These are phyloP conservation scores for Coptodon rendalli DNA, from an alignment of 2,113 vertebrate species.

Conservation along the genomic window DNA sequence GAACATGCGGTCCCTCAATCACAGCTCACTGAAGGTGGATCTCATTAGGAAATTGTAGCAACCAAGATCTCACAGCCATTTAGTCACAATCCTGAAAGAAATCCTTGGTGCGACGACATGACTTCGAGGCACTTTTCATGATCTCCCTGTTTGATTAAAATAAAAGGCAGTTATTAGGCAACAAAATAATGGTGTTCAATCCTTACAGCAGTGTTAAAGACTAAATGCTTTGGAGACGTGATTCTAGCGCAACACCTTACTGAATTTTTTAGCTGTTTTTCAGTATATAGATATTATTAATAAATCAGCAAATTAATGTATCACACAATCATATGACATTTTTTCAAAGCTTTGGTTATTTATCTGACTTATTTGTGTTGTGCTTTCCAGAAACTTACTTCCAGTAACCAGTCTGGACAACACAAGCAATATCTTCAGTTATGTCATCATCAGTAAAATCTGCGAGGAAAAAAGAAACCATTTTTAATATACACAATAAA, in stretches of 20 bases:
- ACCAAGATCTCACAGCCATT: neutral
- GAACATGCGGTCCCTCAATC: neutral
- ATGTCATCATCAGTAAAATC: neutral
- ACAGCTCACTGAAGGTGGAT: neutral
- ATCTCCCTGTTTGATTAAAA: neutral
- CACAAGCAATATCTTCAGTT: slow-evolving; percentile 34
- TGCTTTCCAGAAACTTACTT: slow-evolving; percentile 8
- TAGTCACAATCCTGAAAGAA: neutral
- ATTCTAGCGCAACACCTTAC: neutral
- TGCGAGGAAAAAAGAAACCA: neutral
- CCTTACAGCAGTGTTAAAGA: neutral
- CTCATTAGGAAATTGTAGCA: neutral
- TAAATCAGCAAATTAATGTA: neutral
- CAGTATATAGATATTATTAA: neutral
- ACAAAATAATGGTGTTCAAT: neutral
- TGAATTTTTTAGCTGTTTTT: neutral
- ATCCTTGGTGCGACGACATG: neutral
- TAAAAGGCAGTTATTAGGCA: neutral
- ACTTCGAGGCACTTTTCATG: neutral
- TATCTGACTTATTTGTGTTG: neutral
- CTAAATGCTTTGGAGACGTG: neutral
- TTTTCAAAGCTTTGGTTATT: neutral
- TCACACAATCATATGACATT: neutral
- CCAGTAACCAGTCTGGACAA: neutral
- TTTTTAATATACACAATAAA: neutral